Evolutionary conservation across 2,113 vertebrate species (phyloP), one percentile per base, ranked within the genome.

Genomic region (Mesocricetus auratus): DNA sequence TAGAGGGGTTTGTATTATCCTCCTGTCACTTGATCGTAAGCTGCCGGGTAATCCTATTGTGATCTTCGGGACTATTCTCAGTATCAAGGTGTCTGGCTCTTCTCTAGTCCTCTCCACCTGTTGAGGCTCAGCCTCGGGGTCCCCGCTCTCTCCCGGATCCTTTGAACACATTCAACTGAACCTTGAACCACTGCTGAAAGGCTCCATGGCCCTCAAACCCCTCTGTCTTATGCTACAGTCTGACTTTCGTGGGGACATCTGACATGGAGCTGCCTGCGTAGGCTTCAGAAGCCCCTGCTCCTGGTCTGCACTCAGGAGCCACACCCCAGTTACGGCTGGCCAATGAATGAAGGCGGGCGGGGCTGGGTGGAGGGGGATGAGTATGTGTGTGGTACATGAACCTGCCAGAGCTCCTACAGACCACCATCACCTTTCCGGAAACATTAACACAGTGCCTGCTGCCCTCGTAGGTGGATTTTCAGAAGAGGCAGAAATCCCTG

Each of bases 391-490:
- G 36, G 47, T 79, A 21, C 15, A 58, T 5, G n/a, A 7, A 74
- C 7, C 8, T 31, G 45, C 12, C 11, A 81, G 69, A 58, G 5
- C 2, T 45, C 12, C 33, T 13, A 31, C 3, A 68, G 12, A 64
- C 56, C 19, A 45, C 24, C 45, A 29, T 10, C 69, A 4, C 33
- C 39, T 31, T 92, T 33, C 68, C 24, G 17, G 90, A 94, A 58
- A 62, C 39, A 24, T 69, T 92, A 87, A 90, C 26, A 15, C 29
- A 21, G 2, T 24, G 0, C 60, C 89, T 93, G 2, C 86, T 16
- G 58, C 97, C 97, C 97, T 92, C 7, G 62, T 83, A 99, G 99
- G 99, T 98, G 99, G 99, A 16, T 99, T 99, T 96, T 98, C 98
- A 11, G 98, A 99, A 97, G 99, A 99, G 82, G 98, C 98, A 0